These are phyloP conservation scores for Danaus melanippus DNA, from an alignment of 1,140 invertebrate genomes.

Conservation along the genomic window DNA sequence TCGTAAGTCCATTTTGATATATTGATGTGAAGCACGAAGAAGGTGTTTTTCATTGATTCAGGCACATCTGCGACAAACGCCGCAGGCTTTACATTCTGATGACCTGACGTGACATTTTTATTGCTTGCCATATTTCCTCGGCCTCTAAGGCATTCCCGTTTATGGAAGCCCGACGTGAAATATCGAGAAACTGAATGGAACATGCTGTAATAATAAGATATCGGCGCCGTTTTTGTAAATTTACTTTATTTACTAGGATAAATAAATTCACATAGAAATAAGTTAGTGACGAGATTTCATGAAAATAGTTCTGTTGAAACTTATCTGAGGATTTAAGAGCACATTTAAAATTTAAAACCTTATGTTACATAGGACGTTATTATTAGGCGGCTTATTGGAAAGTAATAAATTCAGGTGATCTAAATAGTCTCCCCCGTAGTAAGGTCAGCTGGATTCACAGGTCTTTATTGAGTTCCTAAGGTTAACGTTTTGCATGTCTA, in stretches of 20 bases:
- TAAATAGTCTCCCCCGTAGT: too few species aligned
- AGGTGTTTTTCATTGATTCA: conserved; percentile 71
- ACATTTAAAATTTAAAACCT: too few species aligned
- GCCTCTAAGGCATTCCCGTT: conserved; percentile 61
- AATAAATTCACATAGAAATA: not conserved
- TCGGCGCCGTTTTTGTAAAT: conserved; percentile 5
- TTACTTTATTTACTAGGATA: conserved; percentile 5
- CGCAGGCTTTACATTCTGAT: conserved; percentile 66
- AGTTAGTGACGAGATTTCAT: too few species aligned
- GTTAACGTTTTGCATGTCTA: too few species aligned
- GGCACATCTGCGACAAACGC: conserved; percentile 66
- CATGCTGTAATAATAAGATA: conserved; percentile 17
- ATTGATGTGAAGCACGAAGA: conserved; percentile 59
- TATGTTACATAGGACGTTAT: too few species aligned
- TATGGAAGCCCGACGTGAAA: conserved; percentile 53
- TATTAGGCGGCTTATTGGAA: too few species aligned
- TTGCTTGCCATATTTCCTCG: conserved; percentile 63
- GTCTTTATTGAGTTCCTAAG: too few species aligned
- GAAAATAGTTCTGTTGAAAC: too few species aligned
- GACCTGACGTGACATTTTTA: conserved; percentile 72
- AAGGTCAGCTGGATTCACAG: too few species aligned
- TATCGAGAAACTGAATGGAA: conserved; percentile 58
- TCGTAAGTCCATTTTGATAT: conserved; percentile 47
- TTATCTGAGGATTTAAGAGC: too few species aligned
- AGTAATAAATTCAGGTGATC: too few species aligned